Conservation (phyloP, 1,140 invertebrate genomes). For the Nymphalis io region DNA sequence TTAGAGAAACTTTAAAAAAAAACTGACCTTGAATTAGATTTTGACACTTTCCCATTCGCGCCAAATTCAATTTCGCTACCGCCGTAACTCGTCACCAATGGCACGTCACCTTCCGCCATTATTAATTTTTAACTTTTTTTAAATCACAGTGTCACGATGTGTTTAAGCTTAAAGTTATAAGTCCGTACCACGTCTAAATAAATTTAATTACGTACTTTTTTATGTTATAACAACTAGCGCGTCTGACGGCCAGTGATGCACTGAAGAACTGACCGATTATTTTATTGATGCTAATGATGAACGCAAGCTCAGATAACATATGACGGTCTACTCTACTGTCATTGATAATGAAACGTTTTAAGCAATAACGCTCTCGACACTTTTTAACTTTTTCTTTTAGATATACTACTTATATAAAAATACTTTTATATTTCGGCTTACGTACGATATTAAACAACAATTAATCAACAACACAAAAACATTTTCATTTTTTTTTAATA, state of each 20-base stretch:
- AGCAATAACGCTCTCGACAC: conserved; percentile 50
- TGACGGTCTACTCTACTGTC: conserved; percentile 60
- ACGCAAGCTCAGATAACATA: conserved; percentile 66
- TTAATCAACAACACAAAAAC: too few relatives aligned
- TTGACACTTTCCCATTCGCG: conserved; percentile 67
- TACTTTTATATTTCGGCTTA: too few relatives aligned
- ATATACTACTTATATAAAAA: neutral
- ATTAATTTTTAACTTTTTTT: conserved; percentile 34
- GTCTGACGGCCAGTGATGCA: conserved; percentile 53
- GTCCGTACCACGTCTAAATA: conserved; percentile 8
- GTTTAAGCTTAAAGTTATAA: conserved; percentile 4
- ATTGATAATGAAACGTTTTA: conserved; percentile 72
- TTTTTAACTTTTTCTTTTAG: conserved; percentile 14
- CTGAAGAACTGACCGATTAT: conserved; percentile 62
- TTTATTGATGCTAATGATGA: conserved; percentile 74
- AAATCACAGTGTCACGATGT: conserved; percentile 11
- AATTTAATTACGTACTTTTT: conserved; percentile 11
- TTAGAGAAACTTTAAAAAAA: conserved; percentile 29
- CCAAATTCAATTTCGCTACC: conserved; percentile 69
- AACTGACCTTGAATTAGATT: conserved; percentile 71
- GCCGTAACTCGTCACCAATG: conserved; percentile 69
- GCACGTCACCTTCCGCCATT: conserved; percentile 73
- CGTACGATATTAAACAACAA: too few relatives aligned
- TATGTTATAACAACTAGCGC: conserved; percentile 38
- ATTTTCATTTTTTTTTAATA: too few relatives aligned